Evolutionary conservation across 2,113 vertebrate species (phyloP).

Genomic region (Oreochromis niloticus): DNA sequence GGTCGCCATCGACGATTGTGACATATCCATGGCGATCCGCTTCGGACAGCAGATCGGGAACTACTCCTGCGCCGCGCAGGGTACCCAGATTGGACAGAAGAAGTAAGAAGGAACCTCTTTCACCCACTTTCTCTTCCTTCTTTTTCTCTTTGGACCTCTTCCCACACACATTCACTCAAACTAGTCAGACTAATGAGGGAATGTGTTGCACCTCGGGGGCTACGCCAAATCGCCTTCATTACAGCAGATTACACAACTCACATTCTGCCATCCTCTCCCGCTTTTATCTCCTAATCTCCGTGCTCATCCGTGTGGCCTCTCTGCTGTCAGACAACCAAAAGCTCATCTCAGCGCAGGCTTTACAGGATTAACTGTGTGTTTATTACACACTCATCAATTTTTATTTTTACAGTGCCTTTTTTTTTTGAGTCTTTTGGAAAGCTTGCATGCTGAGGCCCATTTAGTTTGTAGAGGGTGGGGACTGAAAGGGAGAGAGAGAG

Average conservation of each 20-base stretch:
- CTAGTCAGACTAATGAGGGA: neutral
- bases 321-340: neutral
- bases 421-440: neutral
- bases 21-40: slow-evolving; percentile 88
- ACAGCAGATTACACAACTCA: neutral
- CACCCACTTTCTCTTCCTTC: neutral
- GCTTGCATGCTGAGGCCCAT: slow-evolving; percentile 34
- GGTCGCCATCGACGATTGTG: slow-evolving; percentile 91
- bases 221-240: neutral
- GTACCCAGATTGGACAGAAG: slow-evolving; percentile 92
- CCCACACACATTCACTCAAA: neutral
- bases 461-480: slow-evolving; percentile 26
- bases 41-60: slow-evolving; percentile 86
- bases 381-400: neutral
- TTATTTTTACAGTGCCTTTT: neutral
- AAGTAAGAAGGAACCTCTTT: slow-evolving; percentile 73
- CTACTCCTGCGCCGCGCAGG: slow-evolving; percentile 94
- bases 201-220: neutral
- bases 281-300: slow-evolving; percentile 14
- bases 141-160: neutral
- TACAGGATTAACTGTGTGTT: neutral
- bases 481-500: neutral
- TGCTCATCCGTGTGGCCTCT: neutral
- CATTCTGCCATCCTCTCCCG: neutral
- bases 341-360: neutral